Conservation (phyloP, 2,113 vertebrate species). For the Ailurus styani region DNA sequence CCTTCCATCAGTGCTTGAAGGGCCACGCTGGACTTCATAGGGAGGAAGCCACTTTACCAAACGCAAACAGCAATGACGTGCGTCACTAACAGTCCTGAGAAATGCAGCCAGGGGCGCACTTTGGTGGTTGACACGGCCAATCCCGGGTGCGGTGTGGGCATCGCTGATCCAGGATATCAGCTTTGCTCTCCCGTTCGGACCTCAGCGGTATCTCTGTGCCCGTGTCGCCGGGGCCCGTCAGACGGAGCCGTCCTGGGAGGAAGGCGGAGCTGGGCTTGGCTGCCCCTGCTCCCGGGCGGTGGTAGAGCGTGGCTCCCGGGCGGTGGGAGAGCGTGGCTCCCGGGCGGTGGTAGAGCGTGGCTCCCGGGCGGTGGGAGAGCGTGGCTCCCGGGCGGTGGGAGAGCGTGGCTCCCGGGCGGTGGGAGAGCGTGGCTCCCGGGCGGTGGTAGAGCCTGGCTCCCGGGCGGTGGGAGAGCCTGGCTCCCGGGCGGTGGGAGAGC, state of each 20-base stretch:
- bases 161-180: accelerated
- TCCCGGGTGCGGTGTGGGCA: background rate
- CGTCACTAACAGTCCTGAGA: too few relatives aligned
- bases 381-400: accelerated
- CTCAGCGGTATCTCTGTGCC: too few relatives aligned
- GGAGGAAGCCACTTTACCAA: background rate
- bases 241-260: too few relatives aligned
- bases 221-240: too few relatives aligned
- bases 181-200: background rate
- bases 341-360: accelerated
- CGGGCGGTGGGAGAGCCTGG: too few relatives aligned
- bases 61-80: accelerated
- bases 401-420: accelerated
- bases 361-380: too few relatives aligned
- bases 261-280: background rate
- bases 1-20: too few relatives aligned
- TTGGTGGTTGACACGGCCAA: accelerated
- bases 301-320: accelerated
- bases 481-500: too few relatives aligned
- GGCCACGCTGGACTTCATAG: accelerated
- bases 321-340: too few relatives aligned
- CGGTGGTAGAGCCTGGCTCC: accelerated
- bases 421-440: too few relatives aligned
- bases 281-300: background rate
- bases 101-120: background rate